phyloP scores from a whole-genome alignment of 2,113 vertebrate genomes.

The Cygnus buccinator region DNA sequence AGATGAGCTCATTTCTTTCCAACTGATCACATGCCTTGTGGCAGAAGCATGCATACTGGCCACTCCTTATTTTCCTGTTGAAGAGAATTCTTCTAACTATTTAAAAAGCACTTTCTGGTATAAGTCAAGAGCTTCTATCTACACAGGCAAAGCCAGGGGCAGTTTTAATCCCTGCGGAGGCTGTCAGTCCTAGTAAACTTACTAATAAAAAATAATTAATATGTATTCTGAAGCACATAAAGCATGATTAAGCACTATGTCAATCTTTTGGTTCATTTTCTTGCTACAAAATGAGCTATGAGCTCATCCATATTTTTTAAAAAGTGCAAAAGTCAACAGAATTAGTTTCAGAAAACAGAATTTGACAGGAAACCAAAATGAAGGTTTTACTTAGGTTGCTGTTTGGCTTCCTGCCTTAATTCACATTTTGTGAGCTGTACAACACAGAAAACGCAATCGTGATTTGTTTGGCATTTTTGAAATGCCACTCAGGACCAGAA shows the following conservation, averaged over 20 bases:
- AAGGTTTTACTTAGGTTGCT: conserved; percentile 10
- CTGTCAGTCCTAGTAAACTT: neutral
- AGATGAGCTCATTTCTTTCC: conserved; percentile 52
- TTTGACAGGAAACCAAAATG: conserved; percentile 46
- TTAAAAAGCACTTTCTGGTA: neutral
- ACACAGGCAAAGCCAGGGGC: neutral
- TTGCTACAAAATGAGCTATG: neutral
- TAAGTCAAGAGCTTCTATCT: neutral
- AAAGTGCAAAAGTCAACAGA: conserved; percentile 36
- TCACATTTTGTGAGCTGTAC: neutral
- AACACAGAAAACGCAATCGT: neutral
- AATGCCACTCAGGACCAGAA: neutral
- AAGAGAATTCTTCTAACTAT: conserved; percentile 6
- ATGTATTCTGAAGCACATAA: neutral
- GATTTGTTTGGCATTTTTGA: neutral
- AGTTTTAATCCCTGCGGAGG: neutral
- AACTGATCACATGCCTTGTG: conserved; percentile 29
- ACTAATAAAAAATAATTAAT: neutral
- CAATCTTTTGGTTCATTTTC: neutral
- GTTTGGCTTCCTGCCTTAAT: conserved; percentile 28
- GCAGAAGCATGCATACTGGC: neutral
- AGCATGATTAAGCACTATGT: neutral
- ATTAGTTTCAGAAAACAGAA: conserved; percentile 16
- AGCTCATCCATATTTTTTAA: neutral
- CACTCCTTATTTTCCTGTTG: conserved; percentile 8